Percentiles rank a stretch among this genome's conserved stretches.
Conservation (phyloP, 2,888 invertebrate species). For the Andrena bicolor region DNA sequence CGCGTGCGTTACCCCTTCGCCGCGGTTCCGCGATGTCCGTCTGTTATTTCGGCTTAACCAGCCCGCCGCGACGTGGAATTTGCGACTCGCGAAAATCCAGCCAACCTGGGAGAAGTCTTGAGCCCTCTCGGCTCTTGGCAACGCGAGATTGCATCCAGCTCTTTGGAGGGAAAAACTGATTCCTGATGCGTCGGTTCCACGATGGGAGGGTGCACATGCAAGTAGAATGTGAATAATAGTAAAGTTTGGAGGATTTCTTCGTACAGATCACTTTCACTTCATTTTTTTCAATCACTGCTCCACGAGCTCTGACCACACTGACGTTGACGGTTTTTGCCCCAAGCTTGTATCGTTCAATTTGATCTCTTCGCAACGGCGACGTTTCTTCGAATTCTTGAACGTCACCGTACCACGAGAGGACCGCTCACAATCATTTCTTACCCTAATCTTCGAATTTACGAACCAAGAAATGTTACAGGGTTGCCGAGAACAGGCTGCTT, state of each 20-base stretch:
- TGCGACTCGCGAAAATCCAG: slow-evolving; percentile 36
- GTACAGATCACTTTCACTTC: background rate
- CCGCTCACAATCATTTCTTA: slow-evolving; percentile 16
- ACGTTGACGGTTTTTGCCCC: background rate
- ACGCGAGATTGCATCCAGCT: background rate
- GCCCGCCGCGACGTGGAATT: slow-evolving; percentile 49
- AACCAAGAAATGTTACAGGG: slow-evolving; percentile 20
- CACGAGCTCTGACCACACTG: no score
- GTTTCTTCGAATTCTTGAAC: slow-evolving; percentile 10
- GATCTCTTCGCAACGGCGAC: background rate
- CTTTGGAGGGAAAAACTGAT: background rate
- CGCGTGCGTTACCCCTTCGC: slow-evolving; percentile 40
- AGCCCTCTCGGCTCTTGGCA: background rate
- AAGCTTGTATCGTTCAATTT: background rate
- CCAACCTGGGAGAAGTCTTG: background rate
- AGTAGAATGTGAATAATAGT: no score
- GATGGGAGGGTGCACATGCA: no score
- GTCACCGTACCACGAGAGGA: slow-evolving; percentile 13
- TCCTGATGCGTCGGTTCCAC: no score
- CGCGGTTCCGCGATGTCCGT: slow-evolving; percentile 12
- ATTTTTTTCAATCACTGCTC: background rate
- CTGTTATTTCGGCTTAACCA: slow-evolving; percentile 58
- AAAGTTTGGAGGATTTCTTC: no score
- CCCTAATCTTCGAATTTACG: slow-evolving; percentile 59
- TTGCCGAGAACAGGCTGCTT: slow-evolving; percentile 19